These are phyloP conservation scores for Drosophila robusta DNA, from an alignment of 2,888 invertebrate genomes.

Conservation along the genomic window DNA sequence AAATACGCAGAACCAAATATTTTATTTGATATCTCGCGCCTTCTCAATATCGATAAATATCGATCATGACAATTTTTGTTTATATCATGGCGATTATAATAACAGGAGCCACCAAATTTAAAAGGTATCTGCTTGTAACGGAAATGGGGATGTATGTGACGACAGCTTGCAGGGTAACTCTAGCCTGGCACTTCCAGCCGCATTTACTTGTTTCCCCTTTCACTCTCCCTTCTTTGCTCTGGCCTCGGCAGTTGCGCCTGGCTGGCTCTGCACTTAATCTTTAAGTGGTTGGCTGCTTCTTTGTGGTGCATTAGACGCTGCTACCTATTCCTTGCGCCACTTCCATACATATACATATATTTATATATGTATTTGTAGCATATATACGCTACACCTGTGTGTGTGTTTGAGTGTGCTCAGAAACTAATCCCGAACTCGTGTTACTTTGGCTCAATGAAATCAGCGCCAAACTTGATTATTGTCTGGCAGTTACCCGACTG, in stretches of 20 bases:
- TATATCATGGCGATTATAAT: too few species aligned
- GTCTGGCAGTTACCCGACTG: constrained; percentile 53
- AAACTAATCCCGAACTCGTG: constrained; percentile 76
- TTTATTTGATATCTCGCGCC: too few species aligned
- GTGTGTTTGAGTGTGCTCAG: constrained; percentile 19
- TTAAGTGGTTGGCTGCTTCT: constrained; percentile 75
- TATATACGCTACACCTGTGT: constrained; percentile 35
- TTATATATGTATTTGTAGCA: neutral
- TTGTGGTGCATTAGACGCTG: constrained; percentile 66
- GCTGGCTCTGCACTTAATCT: constrained; percentile 77
- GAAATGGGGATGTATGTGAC: too few species aligned
- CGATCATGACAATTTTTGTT: too few species aligned
- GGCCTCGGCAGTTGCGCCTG: constrained; percentile 61
- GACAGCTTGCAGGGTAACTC: neutral
- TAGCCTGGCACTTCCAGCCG: neutral
- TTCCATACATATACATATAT: neutral
- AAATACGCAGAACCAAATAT: too few species aligned
- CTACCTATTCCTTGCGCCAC: constrained; percentile 1
- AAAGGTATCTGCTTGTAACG: too few species aligned
- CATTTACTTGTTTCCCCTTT: neutral
- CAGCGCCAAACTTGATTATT: constrained; percentile 75
- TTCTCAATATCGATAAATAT: too few species aligned
- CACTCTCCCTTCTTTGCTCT: constrained; percentile 10
- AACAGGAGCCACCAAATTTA: too few species aligned
- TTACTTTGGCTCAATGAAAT: constrained; percentile 70